Conservation (phyloP, 2,113 vertebrate genomes). For the Mus musculus region GRCm39 chr9:81522001-81522500, state of each 20-base stretch:
- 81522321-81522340: background rate
- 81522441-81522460: background rate
- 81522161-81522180: background rate
- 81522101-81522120: background rate
- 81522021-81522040: background rate
- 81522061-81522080: background rate
- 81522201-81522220: background rate
- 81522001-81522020: background rate
- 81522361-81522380: background rate
- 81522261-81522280: background rate
- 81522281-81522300: background rate
- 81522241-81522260: background rate
- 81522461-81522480: background rate
- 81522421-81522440: background rate
- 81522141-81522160: background rate
- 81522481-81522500: background rate
- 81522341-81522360: too few relatives aligned
- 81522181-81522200: background rate
- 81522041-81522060: background rate
- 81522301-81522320: background rate
- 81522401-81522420: background rate
- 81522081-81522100: background rate
- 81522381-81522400: too few relatives aligned
- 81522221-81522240: background rate
- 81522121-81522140: background rate